These are phyloP conservation scores for Chloroceryle amazona DNA, from an alignment of 2,797 vertebrate genomes.

Conservation along the genomic window DNA sequence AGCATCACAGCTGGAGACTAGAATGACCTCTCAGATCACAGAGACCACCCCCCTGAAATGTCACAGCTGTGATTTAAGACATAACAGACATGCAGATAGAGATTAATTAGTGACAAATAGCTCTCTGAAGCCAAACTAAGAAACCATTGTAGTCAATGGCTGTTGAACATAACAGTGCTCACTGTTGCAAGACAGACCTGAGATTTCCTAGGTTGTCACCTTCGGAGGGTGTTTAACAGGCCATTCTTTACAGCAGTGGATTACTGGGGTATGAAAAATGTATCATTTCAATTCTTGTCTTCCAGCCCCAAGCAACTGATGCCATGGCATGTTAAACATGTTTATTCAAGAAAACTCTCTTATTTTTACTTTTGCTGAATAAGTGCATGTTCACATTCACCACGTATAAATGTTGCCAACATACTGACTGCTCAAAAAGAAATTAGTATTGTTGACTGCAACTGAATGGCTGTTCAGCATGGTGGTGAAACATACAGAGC, in stretches of 20 bases:
- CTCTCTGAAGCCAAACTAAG: neutral
- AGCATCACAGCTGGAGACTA: neutral
- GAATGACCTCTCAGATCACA: neutral
- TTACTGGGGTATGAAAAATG: conserved; percentile 63
- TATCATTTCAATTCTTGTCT: conserved; percentile 64
- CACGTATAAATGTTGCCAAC: neutral
- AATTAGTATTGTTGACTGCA: neutral
- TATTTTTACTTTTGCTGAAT: conserved; percentile 31
- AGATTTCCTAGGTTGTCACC: conserved; percentile 35
- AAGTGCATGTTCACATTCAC: neutral
- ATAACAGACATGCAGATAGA: neutral
- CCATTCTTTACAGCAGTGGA: conserved; percentile 38
- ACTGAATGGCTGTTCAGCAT: neutral
- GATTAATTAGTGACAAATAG: neutral
- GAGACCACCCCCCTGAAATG: neutral
- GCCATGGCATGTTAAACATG: conserved; percentile 57
- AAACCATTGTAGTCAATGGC: neutral
- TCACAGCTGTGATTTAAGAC: neutral
- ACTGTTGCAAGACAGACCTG: neutral
- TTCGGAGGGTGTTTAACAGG: conserved; percentile 38
- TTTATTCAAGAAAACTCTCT: conserved; percentile 64
- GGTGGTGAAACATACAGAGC: conserved; percentile 1
- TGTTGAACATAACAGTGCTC: neutral
- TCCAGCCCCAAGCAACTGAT: conserved; percentile 14
- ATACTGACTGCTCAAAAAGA: neutral